A percentile compares a stretch with the other conserved stretches of the same genome.
Conservation (phyloP, 2,113 vertebrate genomes). For the Sterna hirundo region DNA sequence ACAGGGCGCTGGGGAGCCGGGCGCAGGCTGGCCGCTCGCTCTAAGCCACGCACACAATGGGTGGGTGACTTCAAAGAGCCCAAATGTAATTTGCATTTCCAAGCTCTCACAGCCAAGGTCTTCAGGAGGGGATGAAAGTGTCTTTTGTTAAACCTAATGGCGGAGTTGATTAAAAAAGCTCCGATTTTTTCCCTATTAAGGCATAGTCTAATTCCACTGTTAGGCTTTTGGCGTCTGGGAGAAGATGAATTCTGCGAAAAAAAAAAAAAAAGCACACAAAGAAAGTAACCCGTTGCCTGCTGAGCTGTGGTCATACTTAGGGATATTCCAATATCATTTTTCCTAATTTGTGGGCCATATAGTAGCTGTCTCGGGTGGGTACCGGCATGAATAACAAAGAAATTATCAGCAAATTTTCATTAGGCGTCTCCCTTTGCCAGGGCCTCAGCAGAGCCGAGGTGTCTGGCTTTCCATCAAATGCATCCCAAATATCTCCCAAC, state of each 20-base stretch:
- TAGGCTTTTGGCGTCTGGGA: neutral
- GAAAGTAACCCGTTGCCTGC: neutral
- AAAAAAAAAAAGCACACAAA: neutral
- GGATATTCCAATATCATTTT: neutral
- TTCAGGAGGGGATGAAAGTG: constrained; percentile 46
- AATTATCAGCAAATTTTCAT: neutral
- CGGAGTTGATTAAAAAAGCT: constrained; percentile 33
- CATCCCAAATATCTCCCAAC: neutral
- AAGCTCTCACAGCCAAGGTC: constrained; percentile 40
- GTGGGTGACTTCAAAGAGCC: constrained; percentile 26
- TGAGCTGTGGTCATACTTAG: neutral
- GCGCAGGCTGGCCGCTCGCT: neutral
- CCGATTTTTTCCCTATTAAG: constrained; percentile 14
- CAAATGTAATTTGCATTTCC: constrained; percentile 49
- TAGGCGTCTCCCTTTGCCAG: neutral
- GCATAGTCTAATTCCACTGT: neutral
- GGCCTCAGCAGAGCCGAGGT: neutral
- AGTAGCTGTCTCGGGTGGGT: neutral
- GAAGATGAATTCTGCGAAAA: neutral
- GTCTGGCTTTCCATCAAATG: neutral
- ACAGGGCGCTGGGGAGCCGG: neutral
- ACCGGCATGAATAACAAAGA: neutral
- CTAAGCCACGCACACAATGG: neutral
- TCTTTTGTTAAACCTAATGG: constrained; percentile 57
- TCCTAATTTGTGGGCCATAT: neutral